Evolutionary conservation across 1,140 invertebrate species (phyloP), one percentile per base, ranked within the genome.

Genomic region (Chironomus tepperi): DNA sequence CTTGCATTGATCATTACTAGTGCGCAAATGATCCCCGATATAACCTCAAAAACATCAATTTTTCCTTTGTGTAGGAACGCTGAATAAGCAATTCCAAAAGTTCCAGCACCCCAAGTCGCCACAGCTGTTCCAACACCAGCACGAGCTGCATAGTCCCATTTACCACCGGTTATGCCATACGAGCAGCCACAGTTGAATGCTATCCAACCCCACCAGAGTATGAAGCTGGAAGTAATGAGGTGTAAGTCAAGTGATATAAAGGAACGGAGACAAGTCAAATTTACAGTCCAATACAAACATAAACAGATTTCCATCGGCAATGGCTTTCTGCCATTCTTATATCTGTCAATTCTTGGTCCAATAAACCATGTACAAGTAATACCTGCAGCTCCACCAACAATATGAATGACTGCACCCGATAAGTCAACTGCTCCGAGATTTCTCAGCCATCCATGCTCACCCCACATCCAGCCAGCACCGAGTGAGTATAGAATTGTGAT

Each of bases 391-490:
- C 65, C 65, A 18, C 65, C 65, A 19, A 70, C 19, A 19, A 70
- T 70, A 19, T 70, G 65, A 70, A 70, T 70, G 1, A 21, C 16
- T 9, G 15, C 65, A 70, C 65, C 65, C 0, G 65, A 18, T 0
- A 19, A 19, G 18, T 70, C 65, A 19, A 70, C 65, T 18, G 18
- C 65, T 19, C 65, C 65, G 18, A 70, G 16, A 70, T 70, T 70
- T 70, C 19, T 70, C 10, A 70, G 19, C n/a, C n/a, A 70, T 70
- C 65, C 65, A 70, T 70, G 65, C 5, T 70, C 65, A 19, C 65
- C 65, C 65, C 65, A 70, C 7, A 70, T 16, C 65, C 65, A 70
- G 2, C 65, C 65, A 19, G 65, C 19, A 21, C 65, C 65, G 7
- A 70, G 8, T 12, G 47, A 57, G 3, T 57, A 57, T 0, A 15